Percentiles rank a stretch among this genome's conserved stretches.
These are phyloP conservation scores for Ceratina calcarata DNA, from an alignment of 1,140 invertebrate species.

Conservation along the genomic window DNA sequence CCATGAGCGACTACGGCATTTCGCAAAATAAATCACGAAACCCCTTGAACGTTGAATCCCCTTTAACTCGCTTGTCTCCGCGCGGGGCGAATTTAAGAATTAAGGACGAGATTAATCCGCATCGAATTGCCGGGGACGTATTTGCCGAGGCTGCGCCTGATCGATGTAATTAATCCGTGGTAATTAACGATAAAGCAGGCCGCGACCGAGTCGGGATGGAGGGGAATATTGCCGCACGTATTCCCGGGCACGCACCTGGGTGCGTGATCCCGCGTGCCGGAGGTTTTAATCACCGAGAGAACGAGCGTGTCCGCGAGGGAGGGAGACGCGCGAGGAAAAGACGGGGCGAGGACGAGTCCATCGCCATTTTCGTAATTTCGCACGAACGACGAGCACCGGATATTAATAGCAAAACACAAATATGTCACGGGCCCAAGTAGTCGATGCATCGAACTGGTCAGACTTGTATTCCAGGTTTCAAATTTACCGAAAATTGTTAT, in stretches of 20 bases:
- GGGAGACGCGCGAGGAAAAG: slow-evolving; percentile 14
- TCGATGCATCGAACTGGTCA: too few species aligned
- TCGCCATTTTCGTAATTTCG: slow-evolving; percentile 50
- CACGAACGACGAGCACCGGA: slow-evolving; percentile 34
- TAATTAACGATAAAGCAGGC: slow-evolving; percentile 49
- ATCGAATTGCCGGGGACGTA: slow-evolving; percentile 8
- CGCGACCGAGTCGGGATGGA: not conserved
- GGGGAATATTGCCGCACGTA: slow-evolving; percentile 25
- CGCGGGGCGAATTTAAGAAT: not conserved
- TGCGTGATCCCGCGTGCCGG: slow-evolving; percentile 45
- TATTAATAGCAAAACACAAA: slow-evolving; percentile 39
- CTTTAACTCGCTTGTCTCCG: not conserved
- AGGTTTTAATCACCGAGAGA: slow-evolving; percentile 48
- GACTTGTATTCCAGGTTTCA: too few species aligned
- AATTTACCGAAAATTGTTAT: too few species aligned
- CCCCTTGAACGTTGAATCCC: not conserved
- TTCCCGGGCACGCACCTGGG: slow-evolving; percentile 42
- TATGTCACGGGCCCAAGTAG: too few species aligned
- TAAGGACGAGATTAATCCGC: slow-evolving; percentile 36
- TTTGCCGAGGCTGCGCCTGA: slow-evolving; percentile 26
- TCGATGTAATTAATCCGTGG: slow-evolving; percentile 49
- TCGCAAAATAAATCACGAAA: too few species aligned
- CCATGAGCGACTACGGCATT: too few species aligned
- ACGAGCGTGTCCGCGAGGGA: not conserved
- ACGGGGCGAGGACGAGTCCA: slow-evolving; percentile 35